These are phyloP conservation scores for Takifugu ocellatus DNA, from an alignment of 2,797 vertebrate species.

Conservation along the genomic window DNA sequence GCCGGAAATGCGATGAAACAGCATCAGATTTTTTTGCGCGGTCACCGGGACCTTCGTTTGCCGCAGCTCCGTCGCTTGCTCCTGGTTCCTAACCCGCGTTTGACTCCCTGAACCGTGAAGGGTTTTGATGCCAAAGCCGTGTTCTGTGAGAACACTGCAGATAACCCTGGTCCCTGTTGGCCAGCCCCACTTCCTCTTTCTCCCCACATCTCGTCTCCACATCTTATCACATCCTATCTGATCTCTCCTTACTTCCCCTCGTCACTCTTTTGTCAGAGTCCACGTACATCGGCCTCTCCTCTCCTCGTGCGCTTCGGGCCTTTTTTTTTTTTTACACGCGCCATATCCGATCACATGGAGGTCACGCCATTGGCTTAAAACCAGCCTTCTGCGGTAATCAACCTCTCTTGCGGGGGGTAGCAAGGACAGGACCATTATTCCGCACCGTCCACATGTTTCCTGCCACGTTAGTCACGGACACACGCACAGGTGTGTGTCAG, in stretches of 20 bases:
- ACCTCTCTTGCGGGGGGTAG: too few species aligned
- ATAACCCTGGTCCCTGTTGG: constrained; percentile 34
- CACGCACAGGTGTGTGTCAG: constrained; percentile 15
- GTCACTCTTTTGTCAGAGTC: constrained; percentile 36
- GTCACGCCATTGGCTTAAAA: constrained; percentile 20
- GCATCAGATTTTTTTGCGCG: too few species aligned
- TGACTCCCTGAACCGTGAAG: neutral
- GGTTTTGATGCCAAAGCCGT: constrained; percentile 19
- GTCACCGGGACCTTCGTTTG: too few species aligned
- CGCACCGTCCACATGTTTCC: constrained; percentile 20
- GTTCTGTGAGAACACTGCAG: constrained; percentile 31
- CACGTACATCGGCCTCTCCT: constrained; percentile 13
- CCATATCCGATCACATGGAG: constrained; percentile 35
- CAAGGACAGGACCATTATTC: constrained; percentile 36
- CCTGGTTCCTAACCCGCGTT: constrained; percentile 3
- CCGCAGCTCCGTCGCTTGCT: constrained; percentile 8
- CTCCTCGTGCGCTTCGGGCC: constrained; percentile 6
- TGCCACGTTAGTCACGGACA: constrained; percentile 13
- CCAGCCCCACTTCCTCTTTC: constrained; percentile 38
- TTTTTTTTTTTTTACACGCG: constrained; percentile 4
- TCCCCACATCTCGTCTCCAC: constrained; percentile 21
- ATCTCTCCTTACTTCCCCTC: constrained; percentile 6
- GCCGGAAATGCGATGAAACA: too few species aligned
- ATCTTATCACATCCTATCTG: constrained; percentile 36
- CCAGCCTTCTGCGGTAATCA: constrained; percentile 29